Evolutionary conservation across 2,113 vertebrate genomes (phyloP).

Genomic region (Otus sunia): DNA sequence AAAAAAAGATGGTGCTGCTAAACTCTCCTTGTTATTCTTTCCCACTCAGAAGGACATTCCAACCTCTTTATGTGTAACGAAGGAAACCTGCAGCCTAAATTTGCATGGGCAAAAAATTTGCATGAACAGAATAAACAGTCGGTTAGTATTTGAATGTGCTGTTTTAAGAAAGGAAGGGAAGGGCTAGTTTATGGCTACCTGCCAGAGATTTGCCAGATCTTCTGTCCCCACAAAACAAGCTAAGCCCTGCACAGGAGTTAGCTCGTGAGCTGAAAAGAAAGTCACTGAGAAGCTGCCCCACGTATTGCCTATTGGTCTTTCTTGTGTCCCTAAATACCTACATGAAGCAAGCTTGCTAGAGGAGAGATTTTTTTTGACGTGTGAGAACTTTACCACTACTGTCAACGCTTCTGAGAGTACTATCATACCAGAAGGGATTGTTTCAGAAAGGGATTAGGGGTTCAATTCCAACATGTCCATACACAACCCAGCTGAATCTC

Average conservation of each 20-base stretch:
- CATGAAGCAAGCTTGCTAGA: neutral
- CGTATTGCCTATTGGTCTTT: neutral
- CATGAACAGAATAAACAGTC: slow-evolving; percentile 17
- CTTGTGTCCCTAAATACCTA: neutral
- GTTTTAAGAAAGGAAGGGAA: neutral
- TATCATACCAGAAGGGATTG: neutral
- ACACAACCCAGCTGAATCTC: neutral
- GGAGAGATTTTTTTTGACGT: neutral
- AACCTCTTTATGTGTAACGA: neutral
- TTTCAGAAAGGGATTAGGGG: neutral
- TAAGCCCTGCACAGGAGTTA: neutral
- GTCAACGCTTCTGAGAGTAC: neutral
- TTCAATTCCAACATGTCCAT: neutral
- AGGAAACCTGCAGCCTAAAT: neutral
- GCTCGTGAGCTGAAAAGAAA: neutral
- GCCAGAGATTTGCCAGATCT: neutral
- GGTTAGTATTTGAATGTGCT: slow-evolving; percentile 8
- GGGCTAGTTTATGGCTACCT: neutral
- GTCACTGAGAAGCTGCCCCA: neutral
- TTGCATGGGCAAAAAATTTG: slow-evolving; percentile 26
- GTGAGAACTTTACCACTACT: neutral
- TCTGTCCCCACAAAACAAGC: neutral
- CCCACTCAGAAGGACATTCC: neutral
- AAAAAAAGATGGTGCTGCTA: neutral
- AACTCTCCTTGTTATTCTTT: neutral